These are phyloP conservation scores for Ophiodon elongatus DNA, from an alignment of 2,113 vertebrate genomes.

Conservation along the genomic window DNA sequence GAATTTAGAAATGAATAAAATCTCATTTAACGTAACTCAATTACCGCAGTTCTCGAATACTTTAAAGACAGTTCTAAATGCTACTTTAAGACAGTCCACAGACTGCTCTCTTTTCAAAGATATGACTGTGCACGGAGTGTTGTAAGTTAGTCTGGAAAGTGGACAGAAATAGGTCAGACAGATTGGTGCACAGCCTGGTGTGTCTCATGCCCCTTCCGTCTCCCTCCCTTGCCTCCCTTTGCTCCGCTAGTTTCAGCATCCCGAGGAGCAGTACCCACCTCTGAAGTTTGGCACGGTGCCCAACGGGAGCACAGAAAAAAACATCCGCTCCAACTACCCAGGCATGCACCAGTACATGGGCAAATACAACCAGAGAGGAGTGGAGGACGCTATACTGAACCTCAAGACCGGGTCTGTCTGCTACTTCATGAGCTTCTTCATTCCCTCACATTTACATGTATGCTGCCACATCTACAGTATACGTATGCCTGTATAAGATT, in stretches of 20 bases:
- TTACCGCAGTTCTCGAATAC: conserved; percentile 58
- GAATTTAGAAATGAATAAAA: conserved; percentile 70
- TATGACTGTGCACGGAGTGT: conserved; percentile 58
- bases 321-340: conserved; percentile 95
- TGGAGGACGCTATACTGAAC: conserved; percentile 92
- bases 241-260: conserved; percentile 90
- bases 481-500: not conserved
- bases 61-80: conserved; percentile 55
- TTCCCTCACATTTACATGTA: conserved; percentile 1
- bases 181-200: conserved; percentile 77
- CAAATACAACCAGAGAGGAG: conserved; percentile 94
- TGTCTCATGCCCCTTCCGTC: conserved; percentile 71
- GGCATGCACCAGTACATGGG: conserved; percentile 97
- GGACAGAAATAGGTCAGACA: conserved; percentile 81
- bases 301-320: conserved; percentile 95
- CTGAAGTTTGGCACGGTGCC: conserved; percentile 95
- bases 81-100: conserved; percentile 57
- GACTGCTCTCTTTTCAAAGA: conserved; percentile 43
- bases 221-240: conserved; percentile 55
- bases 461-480: not conserved
- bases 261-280: conserved; percentile 93
- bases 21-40: conserved; percentile 61
- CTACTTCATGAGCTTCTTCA: not conserved
- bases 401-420: conserved; percentile 90
- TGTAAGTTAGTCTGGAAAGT: conserved; percentile 69